Conservation (phyloP, 2,888 invertebrate genomes). For the Oxyteleia sp. region DNA sequence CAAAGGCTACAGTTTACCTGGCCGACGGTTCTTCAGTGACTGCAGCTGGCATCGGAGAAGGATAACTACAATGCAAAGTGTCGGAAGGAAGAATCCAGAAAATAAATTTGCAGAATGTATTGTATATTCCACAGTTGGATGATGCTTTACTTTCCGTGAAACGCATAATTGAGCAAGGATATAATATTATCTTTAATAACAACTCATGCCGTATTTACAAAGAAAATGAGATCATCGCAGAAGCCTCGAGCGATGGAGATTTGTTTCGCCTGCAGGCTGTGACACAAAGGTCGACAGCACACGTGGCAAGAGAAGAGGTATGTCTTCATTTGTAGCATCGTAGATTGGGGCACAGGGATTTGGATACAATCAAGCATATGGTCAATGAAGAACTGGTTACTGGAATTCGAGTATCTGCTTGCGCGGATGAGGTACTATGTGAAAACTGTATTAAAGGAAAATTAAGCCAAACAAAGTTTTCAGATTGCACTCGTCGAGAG, state of each 20-base stretch:
- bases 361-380: conserved; percentile 66
- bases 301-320: neutral
- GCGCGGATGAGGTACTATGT: conserved; percentile 68
- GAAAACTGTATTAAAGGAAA: conserved; percentile 77
- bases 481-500: conserved; percentile 61
- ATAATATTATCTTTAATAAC: conserved; percentile 58
- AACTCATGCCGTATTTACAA: conserved; percentile 55
- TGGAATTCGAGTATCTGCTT: conserved; percentile 72
- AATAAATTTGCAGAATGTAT: conserved; percentile 66
- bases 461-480: conserved; percentile 70
- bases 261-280: too few relatives aligned
- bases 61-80: neutral
- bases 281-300: neutral
- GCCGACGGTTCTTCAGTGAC: conserved; percentile 30
- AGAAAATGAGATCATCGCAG: conserved; percentile 55
- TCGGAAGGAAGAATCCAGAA: conserved; percentile 9
- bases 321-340: conserved; percentile 76
- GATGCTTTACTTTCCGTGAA: conserved; percentile 74
- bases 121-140: conserved; percentile 71
- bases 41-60: conserved; percentile 39
- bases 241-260: neutral
- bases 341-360: conserved; percentile 72
- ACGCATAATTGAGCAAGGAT: conserved; percentile 58
- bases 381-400: conserved; percentile 52
- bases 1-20: conserved; percentile 12